Evolutionary conservation across 2,113 vertebrate species (phyloP), one percentile per base, ranked within the genome.

Genomic region (Pterocles orientalis): DNA sequence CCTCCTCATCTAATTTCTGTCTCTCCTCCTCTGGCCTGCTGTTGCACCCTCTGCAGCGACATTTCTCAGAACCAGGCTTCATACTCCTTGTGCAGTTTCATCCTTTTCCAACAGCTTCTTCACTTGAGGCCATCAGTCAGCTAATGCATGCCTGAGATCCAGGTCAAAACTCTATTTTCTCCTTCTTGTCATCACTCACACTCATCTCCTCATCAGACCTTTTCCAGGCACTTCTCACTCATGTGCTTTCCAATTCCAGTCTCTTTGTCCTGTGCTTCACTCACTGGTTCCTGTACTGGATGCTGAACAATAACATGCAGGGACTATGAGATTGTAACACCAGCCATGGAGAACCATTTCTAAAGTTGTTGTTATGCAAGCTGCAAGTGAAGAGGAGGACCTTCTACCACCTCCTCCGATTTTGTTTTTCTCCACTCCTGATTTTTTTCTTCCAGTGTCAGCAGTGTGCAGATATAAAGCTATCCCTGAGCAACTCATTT

Each of bases 331-430:
- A 3, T 25, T 69, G 24, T 26, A 66, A 78, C 51, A 43, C 10
- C 0, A 0, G 6, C 39, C 24, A 3, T 23, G 20, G 43, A 79
- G 21, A 93, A 14, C 3, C 1, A 1, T 66, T 73, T 58, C n/a
- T 19, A 61, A 41, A 77, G 18, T 9, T 54, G 39, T 53, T 86
- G 45, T 76, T 45, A 50, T 0, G 16, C 1, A 2, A 16, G 21
- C 9, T 83, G 34, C 26, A 69, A 53, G 34, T 34, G 45, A 68
- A 19, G 25, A 82, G 43, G 23, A 56, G 18, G 21, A 29, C n/a
- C 21, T 69, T 77, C 56, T 62, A 10, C 10, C 21, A 33, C 25
- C 18, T 87, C 26, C 12, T 75, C n/a, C 50, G 78, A 26, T 5
- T 31, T 58, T 12, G 2, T 72, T 71, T 68, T 51, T 10, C 14